Percentiles rank a stretch among this genome's conserved stretches.
Conservation (phyloP, 2,888 invertebrate species). For the Papilio gigon region DNA sequence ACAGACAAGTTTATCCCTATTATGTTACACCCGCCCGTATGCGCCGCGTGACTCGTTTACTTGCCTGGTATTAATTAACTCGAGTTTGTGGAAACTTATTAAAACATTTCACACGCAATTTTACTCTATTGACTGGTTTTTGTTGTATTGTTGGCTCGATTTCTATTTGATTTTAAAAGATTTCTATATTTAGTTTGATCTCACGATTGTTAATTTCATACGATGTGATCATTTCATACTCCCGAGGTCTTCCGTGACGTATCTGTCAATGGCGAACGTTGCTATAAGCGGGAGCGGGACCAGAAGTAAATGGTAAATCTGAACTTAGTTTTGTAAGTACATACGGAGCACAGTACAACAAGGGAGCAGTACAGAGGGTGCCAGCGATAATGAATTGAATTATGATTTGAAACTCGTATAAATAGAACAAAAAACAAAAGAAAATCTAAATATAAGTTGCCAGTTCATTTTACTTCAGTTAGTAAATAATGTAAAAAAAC, state of each 20-base stretch:
- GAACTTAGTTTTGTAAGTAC: no score
- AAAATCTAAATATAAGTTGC: background rate
- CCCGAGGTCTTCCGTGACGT: no score
- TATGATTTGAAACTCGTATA: background rate
- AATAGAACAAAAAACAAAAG: background rate
- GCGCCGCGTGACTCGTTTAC: slow-evolving; percentile 17
- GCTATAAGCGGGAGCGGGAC: no score
- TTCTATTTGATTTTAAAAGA: slow-evolving; percentile 4
- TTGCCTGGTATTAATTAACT: slow-evolving; percentile 32
- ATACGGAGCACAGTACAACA: no score
- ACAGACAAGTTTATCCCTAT: slow-evolving; percentile 47
- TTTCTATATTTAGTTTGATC: background rate
- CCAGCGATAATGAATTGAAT: no score
- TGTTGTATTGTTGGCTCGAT: background rate
- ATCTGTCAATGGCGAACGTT: no score
- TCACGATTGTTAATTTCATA: background rate
- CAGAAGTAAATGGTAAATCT: no score
- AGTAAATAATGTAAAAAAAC: no score
- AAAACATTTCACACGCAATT: slow-evolving; percentile 33
- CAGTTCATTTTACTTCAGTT: no score
- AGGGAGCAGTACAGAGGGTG: no score
- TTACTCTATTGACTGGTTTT: background rate
- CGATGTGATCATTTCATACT: no score
- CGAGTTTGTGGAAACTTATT: background rate
- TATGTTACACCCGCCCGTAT: slow-evolving; percentile 38